Evolutionary conservation across 1,140 invertebrate species (phyloP), one percentile per base, ranked within the genome.

Genomic region (Drosophila pandora): DNA sequence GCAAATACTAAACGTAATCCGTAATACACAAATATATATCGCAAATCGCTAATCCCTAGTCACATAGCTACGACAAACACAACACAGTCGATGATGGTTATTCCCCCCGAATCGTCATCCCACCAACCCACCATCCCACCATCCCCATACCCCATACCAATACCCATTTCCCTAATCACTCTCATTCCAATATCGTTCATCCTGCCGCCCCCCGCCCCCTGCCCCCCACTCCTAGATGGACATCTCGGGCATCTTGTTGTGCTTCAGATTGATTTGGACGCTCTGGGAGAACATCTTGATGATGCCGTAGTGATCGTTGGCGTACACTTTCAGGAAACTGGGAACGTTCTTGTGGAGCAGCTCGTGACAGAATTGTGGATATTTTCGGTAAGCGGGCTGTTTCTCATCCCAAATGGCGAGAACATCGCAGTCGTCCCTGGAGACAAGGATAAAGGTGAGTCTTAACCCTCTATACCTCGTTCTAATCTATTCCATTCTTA

Each of bases 261-360:
- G 80, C 76, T 91, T 91, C 50, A 91, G 61, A 57, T 87, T 91
- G 56, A 92, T 90, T 52, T 92, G 91, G 12, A 92, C 87, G 67
- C 81, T 90, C 76, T 92, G 91, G 55, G 91, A 92, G 68, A 92
- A 92, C 85, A 92, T 91, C 71, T 92, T 91, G 43, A 92, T 85
- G 30, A 92, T 91, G 25, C 72, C 80, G 43, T 91, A 92, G 32
- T 91, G 68, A 17, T 90, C 79, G 56, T 91, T 92, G 9, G 81
- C 57, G 49, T 90, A 92, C 2, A 92, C 90, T 62, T 91, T 91
- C 2, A 92, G 54, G 43, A 92, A 92, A 30, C 90, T 91, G 41
- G 90, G 88, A 53, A 91, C 82, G 63, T 90, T 90, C 72, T 91
- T 91, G 63, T 88, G 68, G 49, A 84, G 56, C 39, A 92, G 65